Evolutionary conservation across 2,888 invertebrate genomes (phyloP), one percentile per base, ranked within the genome.

Genomic region (Xylophagus ater): DNA sequence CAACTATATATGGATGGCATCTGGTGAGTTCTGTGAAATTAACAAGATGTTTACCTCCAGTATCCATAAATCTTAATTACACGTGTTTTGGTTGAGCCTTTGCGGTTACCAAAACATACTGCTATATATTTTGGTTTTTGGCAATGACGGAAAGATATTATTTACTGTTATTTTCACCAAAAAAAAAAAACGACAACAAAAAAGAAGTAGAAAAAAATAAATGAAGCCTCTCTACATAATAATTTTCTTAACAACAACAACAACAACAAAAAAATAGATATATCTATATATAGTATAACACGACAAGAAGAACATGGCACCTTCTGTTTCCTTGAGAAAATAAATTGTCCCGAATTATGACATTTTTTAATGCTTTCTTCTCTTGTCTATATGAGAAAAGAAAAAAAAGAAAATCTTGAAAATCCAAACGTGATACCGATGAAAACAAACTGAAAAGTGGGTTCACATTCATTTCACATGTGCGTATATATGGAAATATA

Each of bases 21-120:
- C 43, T 41, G 37, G 38, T 36, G 41, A 38, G 34, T 33, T 40
- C 41, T 21, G 29, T 37, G 26, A 36, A 45, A 42, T 44, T 48
- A 50, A 50, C 48, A 49, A 48, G 49, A 49, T 47, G 47, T 46
- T 48, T 40, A 46, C 43, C 46, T 45, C n/a, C 45, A 45, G 43
- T 47, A 38, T 37, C 40, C 44, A 49, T 50, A 50, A 50, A 50
- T 50, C 49, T 50, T 49, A 49, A 50, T 50, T 50, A 50, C 49
- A 47, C 49, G 46, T 49, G 49, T 50, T 50, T 47, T 26, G 28
- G 36, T 36, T 36, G 18, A 12, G 28, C 29, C 19, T 29, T 9
- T 13, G 14, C 29, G 28, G 10, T n/a, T 14, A 10, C 4, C 12
- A 13, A 9, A 20, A n/a, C 17, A 36, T 29, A n/a, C n/a, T n/a